These are phyloP conservation scores for Scaptomyza polygonia DNA, from an alignment of 2,888 invertebrate species.

Conservation along the genomic window DNA sequence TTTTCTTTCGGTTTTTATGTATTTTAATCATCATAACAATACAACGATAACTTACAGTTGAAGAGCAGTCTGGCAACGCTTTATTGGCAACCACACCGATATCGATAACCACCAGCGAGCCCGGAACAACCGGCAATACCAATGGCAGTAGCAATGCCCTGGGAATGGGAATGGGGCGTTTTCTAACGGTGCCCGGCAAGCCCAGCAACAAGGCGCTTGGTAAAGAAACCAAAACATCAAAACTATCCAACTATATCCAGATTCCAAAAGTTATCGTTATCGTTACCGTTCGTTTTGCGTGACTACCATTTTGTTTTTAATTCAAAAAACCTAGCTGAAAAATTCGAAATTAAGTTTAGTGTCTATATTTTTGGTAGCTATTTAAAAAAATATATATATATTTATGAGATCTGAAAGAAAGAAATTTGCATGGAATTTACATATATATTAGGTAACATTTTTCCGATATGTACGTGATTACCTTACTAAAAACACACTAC, in stretches of 20 bases:
- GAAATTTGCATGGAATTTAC: slow-evolving; percentile 59
- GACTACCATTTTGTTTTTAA: slow-evolving; percentile 19
- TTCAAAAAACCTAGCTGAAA: slow-evolving; percentile 26
- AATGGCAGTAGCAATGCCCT: slow-evolving; percentile 76
- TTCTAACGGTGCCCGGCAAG: slow-evolving; percentile 84
- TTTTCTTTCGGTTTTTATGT: slow-evolving; percentile 5
- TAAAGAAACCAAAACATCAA: slow-evolving; percentile 56
- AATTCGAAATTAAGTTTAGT: slow-evolving; percentile 16
- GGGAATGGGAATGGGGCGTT: slow-evolving; percentile 83
- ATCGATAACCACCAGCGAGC: slow-evolving; percentile 78
- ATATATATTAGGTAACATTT: slow-evolving; percentile 30
- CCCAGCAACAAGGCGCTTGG: slow-evolving; percentile 76
- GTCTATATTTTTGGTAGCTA: slow-evolving; percentile 33
- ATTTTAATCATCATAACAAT: slow-evolving; percentile 20
- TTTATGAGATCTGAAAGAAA: slow-evolving; percentile 13
- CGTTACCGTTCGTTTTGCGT: slow-evolving; percentile 41
- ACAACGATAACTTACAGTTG: slow-evolving; percentile 81
- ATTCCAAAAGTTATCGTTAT: slow-evolving; percentile 38
- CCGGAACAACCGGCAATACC: slow-evolving; percentile 70
- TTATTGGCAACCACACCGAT: slow-evolving; percentile 78
- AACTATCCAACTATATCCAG: slow-evolving; percentile 16
- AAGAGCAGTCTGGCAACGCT: slow-evolving; percentile 80
- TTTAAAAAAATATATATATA: neutral
- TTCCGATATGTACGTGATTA: slow-evolving; percentile 7
- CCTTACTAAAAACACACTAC: neutral